These are phyloP conservation scores for Perccottus glenii DNA, from an alignment of 2,113 vertebrate species.

Conservation along the genomic window DNA sequence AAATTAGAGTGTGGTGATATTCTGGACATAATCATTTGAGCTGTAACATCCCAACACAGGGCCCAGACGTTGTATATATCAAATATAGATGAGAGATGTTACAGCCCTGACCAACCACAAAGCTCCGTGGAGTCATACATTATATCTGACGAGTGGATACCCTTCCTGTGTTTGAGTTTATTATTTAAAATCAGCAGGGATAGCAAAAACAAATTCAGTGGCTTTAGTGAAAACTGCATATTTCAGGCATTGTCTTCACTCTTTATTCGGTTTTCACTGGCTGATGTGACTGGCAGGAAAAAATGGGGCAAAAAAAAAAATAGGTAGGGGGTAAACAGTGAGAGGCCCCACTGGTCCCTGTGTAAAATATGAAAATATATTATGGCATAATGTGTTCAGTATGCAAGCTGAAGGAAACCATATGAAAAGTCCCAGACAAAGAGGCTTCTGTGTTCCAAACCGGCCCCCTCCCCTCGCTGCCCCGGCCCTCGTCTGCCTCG, in stretches of 20 bases:
- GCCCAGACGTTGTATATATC: neutral
- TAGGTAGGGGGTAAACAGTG: constrained; percentile 13
- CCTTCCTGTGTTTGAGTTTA: constrained; percentile 21
- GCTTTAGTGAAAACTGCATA: constrained; percentile 33
- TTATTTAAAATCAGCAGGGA: constrained; percentile 29
- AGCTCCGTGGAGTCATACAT: constrained; percentile 7
- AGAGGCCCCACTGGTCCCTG: constrained; percentile 49
- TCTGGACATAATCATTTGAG: constrained; percentile 14
- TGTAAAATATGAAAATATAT: constrained; percentile 81
- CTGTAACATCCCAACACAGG: constrained; percentile 27
- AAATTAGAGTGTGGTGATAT: constrained; percentile 16
- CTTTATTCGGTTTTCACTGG: constrained; percentile 48
- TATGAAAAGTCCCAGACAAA: constrained; percentile 83
- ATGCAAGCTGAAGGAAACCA: constrained; percentile 85
- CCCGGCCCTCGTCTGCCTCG: constrained; percentile 69
- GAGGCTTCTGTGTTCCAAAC: constrained; percentile 81
- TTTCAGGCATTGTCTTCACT: constrained; percentile 33
- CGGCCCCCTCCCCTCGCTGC: constrained; percentile 73
- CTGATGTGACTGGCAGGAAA: constrained; percentile 47
- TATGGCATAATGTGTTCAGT: constrained; percentile 84
- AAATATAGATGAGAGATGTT: constrained; percentile 24
- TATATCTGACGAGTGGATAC: constrained; percentile 25
- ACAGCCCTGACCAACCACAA: constrained; percentile 18
- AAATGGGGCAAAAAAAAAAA: constrained; percentile 44
- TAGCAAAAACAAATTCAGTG: constrained; percentile 28